A percentile compares a stretch with the other conserved stretches of the same genome.
These are phyloP conservation scores for Pempheris klunzingeri DNA, from an alignment of 2,797 vertebrate genomes.

Conservation along the genomic window DNA sequence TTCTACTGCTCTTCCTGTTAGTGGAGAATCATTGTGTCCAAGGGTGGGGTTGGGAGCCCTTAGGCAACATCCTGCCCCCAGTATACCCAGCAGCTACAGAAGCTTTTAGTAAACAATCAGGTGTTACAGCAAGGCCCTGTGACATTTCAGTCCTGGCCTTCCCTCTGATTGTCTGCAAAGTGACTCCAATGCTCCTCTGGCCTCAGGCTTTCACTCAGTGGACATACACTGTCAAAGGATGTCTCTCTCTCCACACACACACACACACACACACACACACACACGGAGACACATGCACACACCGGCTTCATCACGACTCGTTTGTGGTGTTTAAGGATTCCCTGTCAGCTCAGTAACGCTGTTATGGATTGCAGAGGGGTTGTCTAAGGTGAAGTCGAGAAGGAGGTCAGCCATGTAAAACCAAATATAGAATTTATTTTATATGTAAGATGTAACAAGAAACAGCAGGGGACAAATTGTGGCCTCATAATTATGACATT, in stretches of 20 bases:
- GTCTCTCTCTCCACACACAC: conserved; percentile 3
- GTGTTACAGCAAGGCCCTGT: conserved; percentile 33
- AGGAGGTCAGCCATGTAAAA: conserved; percentile 38
- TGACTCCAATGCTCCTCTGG: conserved; percentile 25
- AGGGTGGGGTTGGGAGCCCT: background rate
- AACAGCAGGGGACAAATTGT: conserved; percentile 9
- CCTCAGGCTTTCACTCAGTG: conserved; percentile 36
- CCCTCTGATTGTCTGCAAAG: conserved; percentile 29
- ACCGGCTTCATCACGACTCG: background rate
- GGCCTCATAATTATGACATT: conserved; percentile 45
- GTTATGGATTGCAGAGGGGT: conserved; percentile 14
- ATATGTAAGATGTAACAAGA: conserved; percentile 5
- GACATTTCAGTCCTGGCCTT: conserved; percentile 37
- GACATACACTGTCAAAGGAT: conserved; percentile 41
- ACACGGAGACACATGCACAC: background rate
- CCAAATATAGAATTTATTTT: conserved; percentile 16
- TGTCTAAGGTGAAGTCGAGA: conserved; percentile 22
- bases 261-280: conserved; percentile 10
- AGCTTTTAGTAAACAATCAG: conserved; percentile 33
- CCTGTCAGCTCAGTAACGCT: conserved; percentile 22
- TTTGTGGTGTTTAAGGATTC: conserved; percentile 22
- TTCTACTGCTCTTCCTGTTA: no score
- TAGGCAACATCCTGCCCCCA: conserved; percentile 18
- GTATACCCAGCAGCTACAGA: conserved; percentile 26
- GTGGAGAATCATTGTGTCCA: no score